These are phyloP conservation scores for Dromiciops gliroides DNA, from an alignment of 2,113 vertebrate genomes.

Conservation along the genomic window DNA sequence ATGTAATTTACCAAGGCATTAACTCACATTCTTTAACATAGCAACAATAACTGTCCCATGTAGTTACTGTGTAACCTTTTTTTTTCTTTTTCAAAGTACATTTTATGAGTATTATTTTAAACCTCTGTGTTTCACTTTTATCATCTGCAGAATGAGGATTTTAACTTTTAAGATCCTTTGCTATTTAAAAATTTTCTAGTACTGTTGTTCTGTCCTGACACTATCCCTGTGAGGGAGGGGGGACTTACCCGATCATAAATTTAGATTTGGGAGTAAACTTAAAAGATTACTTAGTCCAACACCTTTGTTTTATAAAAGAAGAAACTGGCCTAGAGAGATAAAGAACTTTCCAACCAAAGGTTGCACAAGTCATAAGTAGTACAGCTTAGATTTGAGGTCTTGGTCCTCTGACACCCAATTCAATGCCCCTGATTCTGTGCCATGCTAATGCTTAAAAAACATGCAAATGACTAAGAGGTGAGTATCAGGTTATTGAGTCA, in stretches of 20 bases:
- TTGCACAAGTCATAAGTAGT: neutral
- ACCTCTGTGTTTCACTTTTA: conserved; percentile 14
- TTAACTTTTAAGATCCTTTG: neutral
- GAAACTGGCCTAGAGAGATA: neutral
- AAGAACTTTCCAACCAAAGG: neutral
- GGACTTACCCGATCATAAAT: too few relatives aligned
- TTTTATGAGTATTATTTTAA: neutral
- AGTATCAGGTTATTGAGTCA: conserved; percentile 27
- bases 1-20: neutral
- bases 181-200: neutral
- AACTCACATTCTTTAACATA: neutral
- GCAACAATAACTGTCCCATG: neutral
- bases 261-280: neutral
- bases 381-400: neutral
- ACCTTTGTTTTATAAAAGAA: neutral
- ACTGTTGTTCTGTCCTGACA: neutral
- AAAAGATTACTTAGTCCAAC: neutral
- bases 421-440: neutral
- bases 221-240: neutral
- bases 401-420: neutral
- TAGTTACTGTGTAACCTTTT: neutral
- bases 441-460: neutral
- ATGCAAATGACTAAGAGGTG: neutral
- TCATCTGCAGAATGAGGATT: neutral
- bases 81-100: neutral